Conservation (phyloP, 1,140 invertebrate species). For the Andricus grossulariae region DNA sequence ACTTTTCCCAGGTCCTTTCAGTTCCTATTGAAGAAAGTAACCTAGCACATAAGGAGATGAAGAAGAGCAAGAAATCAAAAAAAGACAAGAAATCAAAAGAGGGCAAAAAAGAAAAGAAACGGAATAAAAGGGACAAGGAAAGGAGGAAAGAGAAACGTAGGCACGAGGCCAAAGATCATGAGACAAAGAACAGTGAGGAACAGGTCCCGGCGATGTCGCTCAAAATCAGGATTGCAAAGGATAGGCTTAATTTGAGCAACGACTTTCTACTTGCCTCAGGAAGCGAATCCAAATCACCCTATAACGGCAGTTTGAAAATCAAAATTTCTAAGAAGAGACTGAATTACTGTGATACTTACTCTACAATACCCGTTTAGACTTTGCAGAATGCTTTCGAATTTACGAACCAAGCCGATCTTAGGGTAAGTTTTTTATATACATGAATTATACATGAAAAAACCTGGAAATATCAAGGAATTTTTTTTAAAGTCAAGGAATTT, state of each 20-base stretch:
- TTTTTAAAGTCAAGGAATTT: no score
- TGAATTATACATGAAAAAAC: no score
- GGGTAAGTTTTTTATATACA: no score
- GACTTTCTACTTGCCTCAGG: background rate
- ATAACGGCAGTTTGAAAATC: background rate
- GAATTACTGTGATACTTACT: no score
- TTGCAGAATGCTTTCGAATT: no score
- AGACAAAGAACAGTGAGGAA: background rate
- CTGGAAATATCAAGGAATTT: no score
- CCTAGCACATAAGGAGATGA: background rate
- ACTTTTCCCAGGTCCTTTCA: no score
- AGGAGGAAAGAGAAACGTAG: background rate
- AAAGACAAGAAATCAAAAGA: background rate
- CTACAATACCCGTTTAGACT: no score
- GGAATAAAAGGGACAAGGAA: background rate
- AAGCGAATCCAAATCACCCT: background rate
- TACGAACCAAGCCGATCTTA: no score
- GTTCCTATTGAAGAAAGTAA: background rate
- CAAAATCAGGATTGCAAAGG: slow-evolving; percentile 14
- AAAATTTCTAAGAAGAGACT: slow-evolving; percentile 1
- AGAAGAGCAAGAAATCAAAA: background rate
- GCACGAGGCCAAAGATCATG: background rate
- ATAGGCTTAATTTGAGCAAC: slow-evolving; percentile 3
- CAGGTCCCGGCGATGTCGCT: background rate
- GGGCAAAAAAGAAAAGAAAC: background rate